Evolutionary conservation across 2,797 vertebrate genomes (phyloP).

Genomic region (Rhinichthys osculus): DNA sequence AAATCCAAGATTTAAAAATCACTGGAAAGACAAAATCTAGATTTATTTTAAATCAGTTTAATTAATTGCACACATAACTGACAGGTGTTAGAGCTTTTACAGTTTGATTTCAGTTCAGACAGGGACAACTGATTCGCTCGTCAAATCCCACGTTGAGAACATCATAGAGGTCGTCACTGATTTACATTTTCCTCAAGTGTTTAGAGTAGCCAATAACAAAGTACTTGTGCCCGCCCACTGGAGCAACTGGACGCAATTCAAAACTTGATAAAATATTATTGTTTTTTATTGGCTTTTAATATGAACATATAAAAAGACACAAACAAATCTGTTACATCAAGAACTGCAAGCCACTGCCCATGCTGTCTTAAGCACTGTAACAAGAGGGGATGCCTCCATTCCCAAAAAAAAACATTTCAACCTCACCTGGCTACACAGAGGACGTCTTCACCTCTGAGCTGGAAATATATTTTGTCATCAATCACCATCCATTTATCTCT

Average conservation of each 20-base stretch:
- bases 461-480: conserved; percentile 34
- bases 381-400: conserved; percentile 71
- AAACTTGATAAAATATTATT: conserved; percentile 86
- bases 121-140: conserved; percentile 69
- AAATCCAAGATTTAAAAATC: conserved; percentile 47
- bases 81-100: conserved; percentile 80
- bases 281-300: conserved; percentile 86
- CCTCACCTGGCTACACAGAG: conserved; percentile 66
- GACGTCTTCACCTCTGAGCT: conserved; percentile 58
- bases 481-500: conserved; percentile 18
- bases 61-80: conserved; percentile 86
- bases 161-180: conserved; percentile 28
- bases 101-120: conserved; percentile 74
- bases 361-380: conserved; percentile 79
- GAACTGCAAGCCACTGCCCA: conserved; percentile 82
- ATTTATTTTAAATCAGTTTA: conserved; percentile 81
- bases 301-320: conserved; percentile 85
- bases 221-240: conserved; percentile 61
- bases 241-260: conserved; percentile 82
- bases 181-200: conserved; percentile 55
- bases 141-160: conserved; percentile 42
- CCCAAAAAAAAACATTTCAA: conserved; percentile 46
- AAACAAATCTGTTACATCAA: conserved; percentile 82
- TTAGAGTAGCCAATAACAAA: conserved; percentile 70
- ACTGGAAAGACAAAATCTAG: conserved; percentile 64